phyloP scores from a whole-genome alignment of 2,888 invertebrate species.

The Kryphioiulus occultus region DNA sequence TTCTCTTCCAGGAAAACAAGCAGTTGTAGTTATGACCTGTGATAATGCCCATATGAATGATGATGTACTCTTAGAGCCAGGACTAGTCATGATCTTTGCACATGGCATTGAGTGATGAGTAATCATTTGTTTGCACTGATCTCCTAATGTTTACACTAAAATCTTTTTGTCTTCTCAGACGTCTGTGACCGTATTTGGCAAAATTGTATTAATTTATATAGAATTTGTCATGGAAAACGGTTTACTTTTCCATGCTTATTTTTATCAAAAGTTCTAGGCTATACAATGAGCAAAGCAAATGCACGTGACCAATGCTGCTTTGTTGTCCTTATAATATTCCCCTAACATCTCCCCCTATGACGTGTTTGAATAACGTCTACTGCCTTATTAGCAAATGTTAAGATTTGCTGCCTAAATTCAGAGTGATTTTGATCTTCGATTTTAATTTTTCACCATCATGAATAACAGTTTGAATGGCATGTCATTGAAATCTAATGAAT shows the following conservation, averaged over 20 bases:
- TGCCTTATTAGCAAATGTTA: not conserved
- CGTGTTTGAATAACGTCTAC: not conserved
- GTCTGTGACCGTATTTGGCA: constrained; percentile 23
- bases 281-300: constrained; percentile 14
- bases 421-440: not conserved
- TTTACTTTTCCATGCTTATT: constrained; percentile 4
- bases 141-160: constrained; percentile 23
- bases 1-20: constrained; percentile 75
- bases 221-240: not conserved
- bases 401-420: not conserved
- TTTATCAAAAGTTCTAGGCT: not conserved
- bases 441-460: not conserved
- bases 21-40: constrained; percentile 91
- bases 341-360: not conserved
- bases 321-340: not conserved
- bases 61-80: constrained; percentile 95
- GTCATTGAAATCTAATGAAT: not conserved
- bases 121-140: constrained; percentile 4
- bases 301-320: not conserved
- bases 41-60: constrained; percentile 95
- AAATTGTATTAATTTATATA: constrained; percentile 2
- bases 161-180: not conserved
- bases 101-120: constrained; percentile 78
- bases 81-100: constrained; percentile 97
- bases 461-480: not conserved